Percentiles rank a stretch among this genome's conserved stretches.
Conservation (phyloP, 2,888 invertebrate genomes). For the Cecidostiba fungosa region DNA sequence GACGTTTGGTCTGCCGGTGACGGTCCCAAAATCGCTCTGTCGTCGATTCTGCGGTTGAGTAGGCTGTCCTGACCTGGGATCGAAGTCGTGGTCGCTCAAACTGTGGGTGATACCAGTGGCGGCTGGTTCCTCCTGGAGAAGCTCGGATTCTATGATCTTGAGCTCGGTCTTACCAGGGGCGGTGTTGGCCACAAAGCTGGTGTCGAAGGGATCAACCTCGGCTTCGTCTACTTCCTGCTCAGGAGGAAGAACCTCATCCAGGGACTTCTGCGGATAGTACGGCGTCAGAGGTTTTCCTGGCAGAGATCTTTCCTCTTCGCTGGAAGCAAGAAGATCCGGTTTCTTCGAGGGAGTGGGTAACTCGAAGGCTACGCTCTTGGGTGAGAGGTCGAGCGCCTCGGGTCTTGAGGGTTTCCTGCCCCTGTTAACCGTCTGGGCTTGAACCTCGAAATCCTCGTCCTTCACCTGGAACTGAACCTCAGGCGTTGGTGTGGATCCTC, state of each 20-base stretch:
- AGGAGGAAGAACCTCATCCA: constrained; percentile 83
- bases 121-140: constrained; percentile 73
- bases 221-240: constrained; percentile 79
- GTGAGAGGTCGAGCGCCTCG: constrained; percentile 81
- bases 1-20: constrained; percentile 64
- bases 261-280: constrained; percentile 85
- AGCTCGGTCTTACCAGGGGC: constrained; percentile 83
- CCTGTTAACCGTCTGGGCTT: constrained; percentile 32
- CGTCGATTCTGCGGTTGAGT: constrained; percentile 77
- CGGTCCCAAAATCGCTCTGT: constrained; percentile 80
- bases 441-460: constrained; percentile 3
- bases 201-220: constrained; percentile 86
- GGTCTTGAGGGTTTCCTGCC: constrained; percentile 83
- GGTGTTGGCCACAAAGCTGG: constrained; percentile 82
- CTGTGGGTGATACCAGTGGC: constrained; percentile 79
- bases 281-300: constrained; percentile 89
- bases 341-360: constrained; percentile 81
- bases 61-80: constrained; percentile 80
- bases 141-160: constrained; percentile 82
- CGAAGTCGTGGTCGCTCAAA: constrained; percentile 85
- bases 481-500: constrained; percentile 20
- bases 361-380: constrained; percentile 83
- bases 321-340: constrained; percentile 82
- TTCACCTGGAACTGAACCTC: constrained; percentile 44
- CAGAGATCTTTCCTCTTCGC: constrained; percentile 83